Percentiles rank a stretch among this genome's conserved stretches.
Conservation (phyloP, 1,140 invertebrate genomes). For the Trichomalopsis sarcophagae region DNA sequence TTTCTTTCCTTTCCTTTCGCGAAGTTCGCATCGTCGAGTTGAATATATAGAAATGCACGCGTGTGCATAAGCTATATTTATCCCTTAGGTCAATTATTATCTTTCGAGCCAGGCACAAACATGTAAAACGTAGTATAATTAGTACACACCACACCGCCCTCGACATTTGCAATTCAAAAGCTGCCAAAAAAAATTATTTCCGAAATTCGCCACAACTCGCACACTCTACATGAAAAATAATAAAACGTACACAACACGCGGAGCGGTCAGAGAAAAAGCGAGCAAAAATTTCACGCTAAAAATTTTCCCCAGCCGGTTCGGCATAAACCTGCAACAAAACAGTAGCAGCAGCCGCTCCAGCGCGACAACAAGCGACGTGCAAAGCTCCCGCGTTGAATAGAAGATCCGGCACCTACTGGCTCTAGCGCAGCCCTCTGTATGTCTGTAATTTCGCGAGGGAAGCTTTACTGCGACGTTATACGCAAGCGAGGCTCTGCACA, state of each 20-base stretch:
- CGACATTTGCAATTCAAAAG: no score
- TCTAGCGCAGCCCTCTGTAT: no score
- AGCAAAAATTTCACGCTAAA: background rate
- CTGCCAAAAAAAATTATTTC: no score
- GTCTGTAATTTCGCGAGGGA: constrained; percentile 14
- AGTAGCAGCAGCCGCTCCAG: background rate
- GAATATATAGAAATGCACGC: no score
- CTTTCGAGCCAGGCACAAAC: no score
- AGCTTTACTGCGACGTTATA: constrained; percentile 7
- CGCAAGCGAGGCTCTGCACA: background rate
- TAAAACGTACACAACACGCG: background rate
- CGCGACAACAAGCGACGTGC: background rate
- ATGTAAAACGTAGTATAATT: no score
- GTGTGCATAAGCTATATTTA: no score
- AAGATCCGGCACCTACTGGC: background rate
- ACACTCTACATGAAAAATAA: background rate
- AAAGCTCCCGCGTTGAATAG: background rate
- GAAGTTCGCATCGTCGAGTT: no score
- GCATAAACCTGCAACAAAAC: background rate
- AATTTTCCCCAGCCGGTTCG: background rate
- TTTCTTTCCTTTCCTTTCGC: no score
- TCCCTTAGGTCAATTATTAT: no score
- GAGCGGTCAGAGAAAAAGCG: background rate
- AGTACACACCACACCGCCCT: no score
- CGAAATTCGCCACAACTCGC: no score